phyloP scores from a whole-genome alignment of 2,888 invertebrate genomes.

The Limenitis camilla region DNA sequence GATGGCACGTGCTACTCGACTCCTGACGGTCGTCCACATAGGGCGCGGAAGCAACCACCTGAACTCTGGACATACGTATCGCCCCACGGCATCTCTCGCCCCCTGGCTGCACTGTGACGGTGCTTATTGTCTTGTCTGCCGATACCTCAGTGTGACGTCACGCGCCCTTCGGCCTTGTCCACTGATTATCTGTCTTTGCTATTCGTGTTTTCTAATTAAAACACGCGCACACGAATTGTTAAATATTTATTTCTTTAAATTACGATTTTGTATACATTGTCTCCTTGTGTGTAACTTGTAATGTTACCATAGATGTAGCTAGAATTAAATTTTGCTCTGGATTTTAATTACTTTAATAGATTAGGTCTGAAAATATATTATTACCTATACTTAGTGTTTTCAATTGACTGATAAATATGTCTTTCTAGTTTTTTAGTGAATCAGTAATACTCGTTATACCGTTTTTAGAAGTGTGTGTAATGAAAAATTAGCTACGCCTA shows the following conservation, averaged over 20 bases:
- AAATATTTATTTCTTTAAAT: too few species aligned
- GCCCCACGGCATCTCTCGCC: slow-evolving; percentile 18
- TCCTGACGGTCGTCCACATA: slow-evolving; percentile 76
- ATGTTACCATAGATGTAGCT: slow-evolving; percentile 3
- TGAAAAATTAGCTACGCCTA: slow-evolving; percentile 1
- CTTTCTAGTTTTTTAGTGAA: neutral
- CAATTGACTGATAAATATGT: neutral
- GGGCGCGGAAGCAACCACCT: slow-evolving; percentile 41
- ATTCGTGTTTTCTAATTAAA: slow-evolving; percentile 12
- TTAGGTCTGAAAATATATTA: neutral
- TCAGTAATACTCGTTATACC: neutral
- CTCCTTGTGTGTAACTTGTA: slow-evolving; percentile 2
- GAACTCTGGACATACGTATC: slow-evolving; percentile 27
- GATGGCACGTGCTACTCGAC: slow-evolving; percentile 93
- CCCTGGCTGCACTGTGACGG: slow-evolving; percentile 27
- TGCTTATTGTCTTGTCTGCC: slow-evolving; percentile 16
- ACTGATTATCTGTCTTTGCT: slow-evolving; percentile 6
- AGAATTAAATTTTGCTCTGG: slow-evolving; percentile 1
- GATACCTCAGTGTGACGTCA: slow-evolving; percentile 1
- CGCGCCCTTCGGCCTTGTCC: slow-evolving; percentile 10
- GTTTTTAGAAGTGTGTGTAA: neutral
- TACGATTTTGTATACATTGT: too few species aligned
- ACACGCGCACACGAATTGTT: too few species aligned
- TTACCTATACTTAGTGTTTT: neutral
- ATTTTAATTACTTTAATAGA: neutral